These are phyloP conservation scores for Lasiurus cinereus DNA, from an alignment of 2,113 vertebrate genomes.

Conservation along the genomic window DNA sequence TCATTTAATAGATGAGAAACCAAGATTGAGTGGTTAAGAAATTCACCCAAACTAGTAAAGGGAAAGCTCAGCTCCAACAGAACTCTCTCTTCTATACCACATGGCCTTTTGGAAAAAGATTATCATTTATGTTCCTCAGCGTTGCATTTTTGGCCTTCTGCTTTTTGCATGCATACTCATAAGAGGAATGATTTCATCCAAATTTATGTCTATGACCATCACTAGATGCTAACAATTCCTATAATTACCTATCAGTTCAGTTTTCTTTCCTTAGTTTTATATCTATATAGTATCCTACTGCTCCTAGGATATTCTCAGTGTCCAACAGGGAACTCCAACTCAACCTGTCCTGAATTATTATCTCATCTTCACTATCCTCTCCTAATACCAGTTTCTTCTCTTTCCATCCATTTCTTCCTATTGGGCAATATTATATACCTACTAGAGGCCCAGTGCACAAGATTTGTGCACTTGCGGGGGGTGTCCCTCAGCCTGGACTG, in stretches of 20 bases:
- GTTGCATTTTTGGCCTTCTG: background rate
- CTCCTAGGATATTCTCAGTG: background rate
- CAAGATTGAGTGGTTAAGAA: constrained; percentile 14
- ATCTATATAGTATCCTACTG: background rate
- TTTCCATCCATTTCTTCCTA: background rate
- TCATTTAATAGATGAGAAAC: constrained; percentile 14
- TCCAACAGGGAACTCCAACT: background rate
- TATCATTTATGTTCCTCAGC: background rate
- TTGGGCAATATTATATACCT: background rate
- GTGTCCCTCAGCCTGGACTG: no score
- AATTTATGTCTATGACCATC: background rate
- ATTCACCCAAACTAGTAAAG: background rate
- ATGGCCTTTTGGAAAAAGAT: background rate
- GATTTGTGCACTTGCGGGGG: no score
- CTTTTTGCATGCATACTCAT: background rate
- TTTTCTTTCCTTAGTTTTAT: background rate
- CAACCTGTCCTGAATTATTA: background rate
- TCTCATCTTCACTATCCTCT: background rate
- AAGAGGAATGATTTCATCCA: background rate
- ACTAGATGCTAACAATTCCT: background rate
- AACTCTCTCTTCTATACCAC: background rate
- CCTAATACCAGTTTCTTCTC: background rate
- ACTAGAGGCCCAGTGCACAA: no score
- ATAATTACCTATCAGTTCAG: background rate
- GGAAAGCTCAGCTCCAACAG: background rate